Conservation (phyloP, 2,113 vertebrate species). For the Rhea pennata region DNA sequence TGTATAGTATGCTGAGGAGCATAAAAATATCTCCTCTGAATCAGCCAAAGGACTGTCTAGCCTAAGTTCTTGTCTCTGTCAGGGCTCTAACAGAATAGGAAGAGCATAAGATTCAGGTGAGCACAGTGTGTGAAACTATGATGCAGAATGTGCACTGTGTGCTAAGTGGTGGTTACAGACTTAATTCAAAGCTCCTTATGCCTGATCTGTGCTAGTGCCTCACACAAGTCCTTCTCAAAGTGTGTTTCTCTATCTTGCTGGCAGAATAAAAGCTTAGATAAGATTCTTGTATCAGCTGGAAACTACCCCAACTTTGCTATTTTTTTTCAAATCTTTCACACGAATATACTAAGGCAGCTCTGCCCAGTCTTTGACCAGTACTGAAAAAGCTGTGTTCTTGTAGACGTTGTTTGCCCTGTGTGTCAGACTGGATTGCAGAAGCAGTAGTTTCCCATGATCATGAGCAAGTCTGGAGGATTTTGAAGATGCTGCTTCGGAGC, state of each 20-base stretch:
- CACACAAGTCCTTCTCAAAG: not conserved
- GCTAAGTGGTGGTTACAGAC: not conserved
- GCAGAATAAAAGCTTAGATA: not conserved
- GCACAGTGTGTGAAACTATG: not conserved
- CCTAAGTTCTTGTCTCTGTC: not conserved
- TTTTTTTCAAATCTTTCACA: not conserved
- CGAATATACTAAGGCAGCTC: not conserved
- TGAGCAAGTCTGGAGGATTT: not conserved
- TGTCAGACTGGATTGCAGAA: not conserved
- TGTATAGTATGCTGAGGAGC: not conserved
- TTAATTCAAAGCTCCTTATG: not conserved
- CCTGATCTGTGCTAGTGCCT: not conserved
- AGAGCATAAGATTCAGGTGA: not conserved
- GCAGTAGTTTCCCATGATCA: not conserved
- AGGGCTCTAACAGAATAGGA: not conserved
- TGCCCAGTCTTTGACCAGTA: not conserved
- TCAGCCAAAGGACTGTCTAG: not conserved
- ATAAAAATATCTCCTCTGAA: not conserved
- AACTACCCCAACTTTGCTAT: not conserved
- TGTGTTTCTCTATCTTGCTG: not conserved
- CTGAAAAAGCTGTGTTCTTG: not conserved
- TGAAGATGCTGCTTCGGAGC: not conserved
- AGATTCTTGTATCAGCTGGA: not conserved
- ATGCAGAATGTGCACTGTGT: not conserved
- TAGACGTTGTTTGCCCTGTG: not conserved